phyloP scores from a whole-genome alignment of 2,888 invertebrate species.

The Scaptomyza cyrtandrae region DNA sequence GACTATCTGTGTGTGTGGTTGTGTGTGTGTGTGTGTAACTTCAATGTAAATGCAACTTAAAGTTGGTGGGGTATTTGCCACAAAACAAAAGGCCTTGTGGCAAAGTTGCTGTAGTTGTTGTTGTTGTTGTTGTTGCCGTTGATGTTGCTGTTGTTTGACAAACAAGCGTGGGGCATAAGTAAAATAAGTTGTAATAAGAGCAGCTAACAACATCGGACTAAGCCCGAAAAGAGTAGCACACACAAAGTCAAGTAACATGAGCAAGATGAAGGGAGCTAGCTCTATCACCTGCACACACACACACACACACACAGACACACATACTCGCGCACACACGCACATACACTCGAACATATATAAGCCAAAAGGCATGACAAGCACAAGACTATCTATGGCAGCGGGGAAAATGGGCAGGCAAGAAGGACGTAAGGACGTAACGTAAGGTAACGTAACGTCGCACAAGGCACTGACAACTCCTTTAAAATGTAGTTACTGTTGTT shows the following conservation, averaged over 20 bases:
- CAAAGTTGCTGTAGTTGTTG: conserved; percentile 21
- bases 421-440: conserved; percentile 12
- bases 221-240: conserved; percentile 44
- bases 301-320: conserved; percentile 2
- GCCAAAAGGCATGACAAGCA: conserved; percentile 35
- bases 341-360: background rate
- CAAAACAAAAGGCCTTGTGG: conserved; percentile 47
- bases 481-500: conserved; percentile 81
- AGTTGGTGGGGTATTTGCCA: conserved; percentile 40
- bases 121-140: conserved; percentile 18
- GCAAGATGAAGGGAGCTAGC: conserved; percentile 50
- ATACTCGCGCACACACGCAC: conserved; percentile 3
- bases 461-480: conserved; percentile 73
- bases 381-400: conserved; percentile 29
- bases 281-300: conserved; percentile 24
- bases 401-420: background rate
- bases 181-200: conserved; percentile 80
- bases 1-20: conserved; percentile 1
- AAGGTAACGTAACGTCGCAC: conserved; percentile 24
- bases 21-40: conserved; percentile 20
- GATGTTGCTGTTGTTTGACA: conserved; percentile 43
- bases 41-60: conserved; percentile 76
- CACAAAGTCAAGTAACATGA: conserved; percentile 32
- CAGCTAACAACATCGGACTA: conserved; percentile 73
- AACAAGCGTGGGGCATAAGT: conserved; percentile 70